Evolutionary conservation across 2,797 vertebrate genomes (phyloP).

Genomic region (Chanos chanos): DNA sequence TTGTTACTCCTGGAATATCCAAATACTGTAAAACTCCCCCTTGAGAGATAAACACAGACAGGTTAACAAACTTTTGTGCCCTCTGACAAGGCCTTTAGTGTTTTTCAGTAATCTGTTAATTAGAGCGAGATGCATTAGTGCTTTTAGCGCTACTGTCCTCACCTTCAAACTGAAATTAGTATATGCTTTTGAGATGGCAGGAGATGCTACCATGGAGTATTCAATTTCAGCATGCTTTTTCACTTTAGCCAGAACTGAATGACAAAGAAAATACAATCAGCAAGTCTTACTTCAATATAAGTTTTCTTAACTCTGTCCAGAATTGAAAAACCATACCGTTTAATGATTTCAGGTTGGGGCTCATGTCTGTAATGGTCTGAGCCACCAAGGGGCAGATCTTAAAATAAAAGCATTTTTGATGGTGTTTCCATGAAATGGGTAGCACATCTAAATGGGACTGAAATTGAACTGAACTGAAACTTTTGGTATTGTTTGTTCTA

Average conservation of each 20-base stretch:
- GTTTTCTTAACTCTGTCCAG: background rate
- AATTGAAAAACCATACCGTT: conserved; percentile 65
- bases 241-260: conserved; percentile 66
- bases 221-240: conserved; percentile 71
- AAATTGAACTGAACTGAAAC: no score
- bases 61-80: background rate
- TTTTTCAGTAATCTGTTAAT: no score
- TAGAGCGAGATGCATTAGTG: no score
- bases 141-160: no score
- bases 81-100: no score
- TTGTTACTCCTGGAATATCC: conserved; percentile 5
- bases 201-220: conserved; percentile 70
- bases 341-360: conserved; percentile 66
- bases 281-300: background rate
- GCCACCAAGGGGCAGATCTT: conserved; percentile 71
- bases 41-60: conserved; percentile 32
- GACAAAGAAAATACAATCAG: background rate
- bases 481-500: background rate
- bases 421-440: background rate
- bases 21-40: conserved; percentile 76
- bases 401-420: conserved; percentile 31
- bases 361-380: conserved; percentile 56
- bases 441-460: no score
- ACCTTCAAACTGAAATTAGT: conserved; percentile 71
- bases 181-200: conserved; percentile 50